These are phyloP conservation scores for Periparus ater DNA, from an alignment of 2,797 vertebrate genomes.

Conservation along the genomic window DNA sequence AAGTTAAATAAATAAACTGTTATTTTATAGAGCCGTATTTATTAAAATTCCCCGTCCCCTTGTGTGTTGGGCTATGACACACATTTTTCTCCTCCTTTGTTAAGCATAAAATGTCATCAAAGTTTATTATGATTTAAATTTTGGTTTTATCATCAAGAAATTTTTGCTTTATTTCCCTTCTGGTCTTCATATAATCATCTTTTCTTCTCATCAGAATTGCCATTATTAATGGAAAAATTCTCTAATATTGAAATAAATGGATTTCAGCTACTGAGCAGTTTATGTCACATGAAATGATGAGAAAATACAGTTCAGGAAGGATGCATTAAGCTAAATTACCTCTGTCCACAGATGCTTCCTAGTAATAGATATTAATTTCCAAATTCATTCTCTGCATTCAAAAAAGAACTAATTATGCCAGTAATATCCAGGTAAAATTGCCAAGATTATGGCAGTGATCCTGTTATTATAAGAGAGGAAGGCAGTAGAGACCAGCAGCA, in stretches of 20 bases:
- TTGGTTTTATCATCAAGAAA: constrained; percentile 7
- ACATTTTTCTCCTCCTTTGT: not conserved
- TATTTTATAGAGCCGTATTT: constrained; percentile 7
- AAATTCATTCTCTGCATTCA: not conserved
- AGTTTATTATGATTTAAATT: constrained; percentile 1
- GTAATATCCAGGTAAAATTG: not conserved
- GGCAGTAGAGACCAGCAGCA: not conserved
- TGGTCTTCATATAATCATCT: not conserved
- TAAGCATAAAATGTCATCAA: not conserved
- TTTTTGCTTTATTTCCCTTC: not conserved
- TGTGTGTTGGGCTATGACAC: not conserved
- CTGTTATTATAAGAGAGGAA: not conserved
- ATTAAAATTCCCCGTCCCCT: not conserved
- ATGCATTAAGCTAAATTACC: not conserved
- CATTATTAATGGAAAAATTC: not conserved
- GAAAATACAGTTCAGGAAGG: not conserved
- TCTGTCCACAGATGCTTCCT: not conserved
- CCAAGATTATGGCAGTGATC: not conserved
- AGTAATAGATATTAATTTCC: not conserved
- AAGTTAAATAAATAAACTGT: not conserved
- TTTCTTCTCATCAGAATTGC: not conserved
- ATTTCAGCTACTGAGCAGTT: not conserved
- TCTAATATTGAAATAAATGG: constrained; percentile 7
- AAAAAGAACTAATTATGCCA: constrained; percentile 19
- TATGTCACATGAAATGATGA: not conserved